Conservation (phyloP, 2,113 vertebrate genomes). For the Dipodomys merriami region DNA sequence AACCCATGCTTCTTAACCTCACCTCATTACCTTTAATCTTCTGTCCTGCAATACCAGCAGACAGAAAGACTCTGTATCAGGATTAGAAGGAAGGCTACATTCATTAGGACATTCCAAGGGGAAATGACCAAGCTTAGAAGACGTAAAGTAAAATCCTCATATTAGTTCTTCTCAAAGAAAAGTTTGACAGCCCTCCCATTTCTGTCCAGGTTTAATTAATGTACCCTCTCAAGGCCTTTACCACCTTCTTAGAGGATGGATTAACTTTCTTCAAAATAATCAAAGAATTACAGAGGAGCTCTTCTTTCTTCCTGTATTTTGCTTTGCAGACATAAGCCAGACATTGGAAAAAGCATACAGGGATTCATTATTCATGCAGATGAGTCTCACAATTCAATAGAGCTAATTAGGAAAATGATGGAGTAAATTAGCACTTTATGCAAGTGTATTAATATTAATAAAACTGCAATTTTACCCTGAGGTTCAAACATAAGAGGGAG, state of each 20-base stretch:
- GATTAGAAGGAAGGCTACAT: background rate
- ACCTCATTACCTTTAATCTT: slow-evolving; percentile 62
- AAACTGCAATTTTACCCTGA: slow-evolving; percentile 80
- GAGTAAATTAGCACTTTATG: slow-evolving; percentile 89
- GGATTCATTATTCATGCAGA: slow-evolving; percentile 88
- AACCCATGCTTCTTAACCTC: slow-evolving; percentile 49
- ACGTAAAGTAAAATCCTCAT: background rate
- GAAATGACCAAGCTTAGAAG: background rate
- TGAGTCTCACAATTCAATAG: slow-evolving; percentile 87
- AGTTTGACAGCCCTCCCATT: background rate
- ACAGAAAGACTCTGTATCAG: slow-evolving; percentile 4
- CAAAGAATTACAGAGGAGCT: background rate
- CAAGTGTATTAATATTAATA: slow-evolving; percentile 90
- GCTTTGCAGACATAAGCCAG: slow-evolving; percentile 56
- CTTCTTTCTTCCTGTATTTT: slow-evolving; percentile 47
- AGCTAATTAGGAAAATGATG: slow-evolving; percentile 89
- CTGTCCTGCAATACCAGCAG: background rate
- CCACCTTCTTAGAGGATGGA: slow-evolving; percentile 24
- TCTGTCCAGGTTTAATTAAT: slow-evolving; percentile 51
- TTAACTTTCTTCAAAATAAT: slow-evolving; percentile 26
- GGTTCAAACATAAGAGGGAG: slow-evolving; percentile 79
- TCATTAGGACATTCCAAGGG: slow-evolving; percentile 42
- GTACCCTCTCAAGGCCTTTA: background rate
- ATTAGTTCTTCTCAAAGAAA: slow-evolving; percentile 45
- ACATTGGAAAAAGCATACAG: slow-evolving; percentile 65